Base-by-base conservation (phyloP, 2,888 invertebrate genomes). In the Cordilura impudica region DNA sequence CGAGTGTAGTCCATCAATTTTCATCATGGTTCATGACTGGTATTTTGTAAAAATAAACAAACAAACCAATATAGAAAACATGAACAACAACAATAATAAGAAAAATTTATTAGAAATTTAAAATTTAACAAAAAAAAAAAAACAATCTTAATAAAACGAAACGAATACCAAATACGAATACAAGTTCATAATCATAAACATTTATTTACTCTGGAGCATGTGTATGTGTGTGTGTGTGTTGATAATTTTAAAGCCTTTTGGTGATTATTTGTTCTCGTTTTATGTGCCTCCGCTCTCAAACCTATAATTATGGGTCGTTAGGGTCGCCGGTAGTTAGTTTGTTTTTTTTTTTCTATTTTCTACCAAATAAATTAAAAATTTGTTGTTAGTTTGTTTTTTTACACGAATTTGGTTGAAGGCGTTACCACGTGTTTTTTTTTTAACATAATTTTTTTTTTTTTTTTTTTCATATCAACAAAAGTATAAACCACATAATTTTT, bases 241-340 rank as follows among this genome's bases (percentile, higher is more conserved):
- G 31, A 61, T 67, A 69, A 66, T 56, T 61, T 58, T n/a, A 53
- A 70, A 71, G 56, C 74, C 66, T 70, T 70, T 74, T 71, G 78
- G 61, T 79, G 61, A 79, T 79, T 72, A 72, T 60, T 73, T 77
- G 65, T 81, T 77, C 65, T 65, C 65, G 53, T 80, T 81, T 70
- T 66, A 67, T 75, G 71, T 73, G 73, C 69, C 67, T 53, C 60
- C 66, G 70, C 47, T 54, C 43, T 71, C 45, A 51, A 82, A 81
- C 75, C 78, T 78, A 76, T 81, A 82, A 82, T 82, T 81, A 82
- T 73, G 70, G 81, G 81, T 82, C 82, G 81, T 82, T 81, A 80
- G 81, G 79, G 79, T 79, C 79, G 58, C 61, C 75, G 67, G 75
- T 69, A 75, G 79, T 75, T 79, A 35, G 71, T 75, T 79, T 75